These are phyloP conservation scores for Apotomis betuletana DNA, from an alignment of 2,888 invertebrate genomes.

Conservation along the genomic window DNA sequence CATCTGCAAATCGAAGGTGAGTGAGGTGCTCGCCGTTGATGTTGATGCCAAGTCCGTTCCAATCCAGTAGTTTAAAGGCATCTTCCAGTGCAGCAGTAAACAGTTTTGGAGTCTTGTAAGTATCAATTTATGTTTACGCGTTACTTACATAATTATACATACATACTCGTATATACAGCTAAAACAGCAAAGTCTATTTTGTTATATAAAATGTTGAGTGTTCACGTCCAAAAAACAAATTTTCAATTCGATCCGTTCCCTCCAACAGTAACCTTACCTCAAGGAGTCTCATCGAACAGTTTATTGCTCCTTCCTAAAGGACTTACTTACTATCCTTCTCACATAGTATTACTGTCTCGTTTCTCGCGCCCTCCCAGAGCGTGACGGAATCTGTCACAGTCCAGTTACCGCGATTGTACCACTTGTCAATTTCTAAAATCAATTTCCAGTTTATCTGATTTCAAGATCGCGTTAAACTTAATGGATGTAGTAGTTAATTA, in stretches of 20 bases:
- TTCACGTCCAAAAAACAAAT: not conserved
- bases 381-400: slow-evolving; percentile 78
- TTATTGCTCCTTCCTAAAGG: not conserved
- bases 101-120: no score
- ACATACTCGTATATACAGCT: no score
- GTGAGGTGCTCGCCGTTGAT: no score
- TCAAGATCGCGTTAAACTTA: slow-evolving; percentile 5
- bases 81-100: no score
- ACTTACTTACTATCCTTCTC: slow-evolving; percentile 33
- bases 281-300: not conserved
- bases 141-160: no score
- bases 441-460: slow-evolving; percentile 60
- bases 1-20: no score
- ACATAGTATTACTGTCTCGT: slow-evolving; percentile 37
- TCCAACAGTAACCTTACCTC: not conserved
- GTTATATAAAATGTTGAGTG: not conserved
- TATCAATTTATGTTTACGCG: no score
- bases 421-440: slow-evolving; percentile 80
- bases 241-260: no score
- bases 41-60: no score
- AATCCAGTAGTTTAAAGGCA: no score
- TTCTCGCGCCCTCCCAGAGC: slow-evolving; percentile 52
- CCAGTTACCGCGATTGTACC: slow-evolving; percentile 68
- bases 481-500: not conserved
- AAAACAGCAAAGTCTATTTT: no score